Base-by-base conservation (phyloP, 2,888 invertebrate genomes). In the Adela reaumurella region DNA sequence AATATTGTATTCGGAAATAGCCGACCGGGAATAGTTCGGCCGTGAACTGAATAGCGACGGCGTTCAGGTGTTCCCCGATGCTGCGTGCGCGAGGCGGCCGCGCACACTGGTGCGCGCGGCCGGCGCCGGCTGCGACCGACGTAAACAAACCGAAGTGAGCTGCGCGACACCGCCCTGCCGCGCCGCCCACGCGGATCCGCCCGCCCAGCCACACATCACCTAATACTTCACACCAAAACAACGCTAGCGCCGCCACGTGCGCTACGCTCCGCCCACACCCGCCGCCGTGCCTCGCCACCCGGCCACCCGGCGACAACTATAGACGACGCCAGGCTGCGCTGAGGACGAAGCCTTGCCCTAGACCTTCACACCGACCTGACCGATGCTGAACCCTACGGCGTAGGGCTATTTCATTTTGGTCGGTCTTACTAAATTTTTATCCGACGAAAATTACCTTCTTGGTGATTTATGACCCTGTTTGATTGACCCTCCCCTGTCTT, bases 21-120 rank as follows among this genome's bases (percentile, higher is more conserved):
- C 71, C 65, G 70, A 66, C 65, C 68, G 68, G 62, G 72, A 68
- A 73, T 74, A 74, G 74, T 67, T 73, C 74, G 74, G 68, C 74
- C 74, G 74, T 74, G 74, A 74, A 74, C 74, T 74, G 74, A 67
- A 73, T 73, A 35, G 24, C 24, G 24, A 4, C 5, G 8, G 24
- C 35, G 35, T 14, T 35, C 35, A 35, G 35, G 35, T 35, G 35
- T 35, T 35, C 35, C 35, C 35, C 35, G 35, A 14, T 35, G 70
- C 11, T 35, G 35, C 67, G 65, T 65, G 71, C 66, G 67, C 67
- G 61, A 24, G 16, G 48, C 29, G 29, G 48, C 41, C 46, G 11
- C 11, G 49, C 42, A 17, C 24, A 43, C 43, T 19, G 46, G 19
- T n/a, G 48, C 43, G 19, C 28, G 53, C 63, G 67, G 8, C 57